These are phyloP conservation scores for Drosophila nikananu DNA, from an alignment of 1,140 invertebrate species.

Conservation along the genomic window DNA sequence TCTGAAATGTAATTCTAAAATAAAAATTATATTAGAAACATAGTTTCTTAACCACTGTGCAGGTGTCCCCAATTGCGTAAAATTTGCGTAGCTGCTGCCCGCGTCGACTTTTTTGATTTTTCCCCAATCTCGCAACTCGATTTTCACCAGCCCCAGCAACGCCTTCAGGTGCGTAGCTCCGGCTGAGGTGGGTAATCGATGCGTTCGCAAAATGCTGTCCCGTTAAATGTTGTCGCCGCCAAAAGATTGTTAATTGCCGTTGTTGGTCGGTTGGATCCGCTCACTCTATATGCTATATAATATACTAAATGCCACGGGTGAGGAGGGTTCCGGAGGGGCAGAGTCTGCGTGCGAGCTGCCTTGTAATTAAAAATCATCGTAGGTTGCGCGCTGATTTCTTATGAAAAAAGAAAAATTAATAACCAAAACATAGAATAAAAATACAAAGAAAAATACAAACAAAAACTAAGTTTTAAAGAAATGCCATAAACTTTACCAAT, in stretches of 20 bases:
- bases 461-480: neutral
- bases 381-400: slow-evolving; percentile 14
- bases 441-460: too few relatives aligned
- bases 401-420: neutral
- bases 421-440: too few relatives aligned
- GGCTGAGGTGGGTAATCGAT: slow-evolving; percentile 56
- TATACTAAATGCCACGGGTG: neutral
- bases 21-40: neutral
- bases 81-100: slow-evolving; percentile 52
- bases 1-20: neutral
- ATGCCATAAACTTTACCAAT: neutral
- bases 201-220: slow-evolving; percentile 55
- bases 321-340: neutral
- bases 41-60: slow-evolving; percentile 3
- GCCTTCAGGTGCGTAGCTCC: slow-evolving; percentile 26
- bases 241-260: slow-evolving; percentile 66
- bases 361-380: slow-evolving; percentile 40
- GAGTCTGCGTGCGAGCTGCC: slow-evolving; percentile 5
- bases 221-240: slow-evolving; percentile 63
- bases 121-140: slow-evolving; percentile 12
- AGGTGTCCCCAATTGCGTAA: slow-evolving; percentile 68
- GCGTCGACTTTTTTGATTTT: slow-evolving; percentile 12
- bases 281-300: slow-evolving; percentile 2
- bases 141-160: slow-evolving; percentile 59
- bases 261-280: slow-evolving; percentile 23